Evolutionary conservation across 2,888 invertebrate species (phyloP).

Genomic region (Agonopterix subpropinquella): DNA sequence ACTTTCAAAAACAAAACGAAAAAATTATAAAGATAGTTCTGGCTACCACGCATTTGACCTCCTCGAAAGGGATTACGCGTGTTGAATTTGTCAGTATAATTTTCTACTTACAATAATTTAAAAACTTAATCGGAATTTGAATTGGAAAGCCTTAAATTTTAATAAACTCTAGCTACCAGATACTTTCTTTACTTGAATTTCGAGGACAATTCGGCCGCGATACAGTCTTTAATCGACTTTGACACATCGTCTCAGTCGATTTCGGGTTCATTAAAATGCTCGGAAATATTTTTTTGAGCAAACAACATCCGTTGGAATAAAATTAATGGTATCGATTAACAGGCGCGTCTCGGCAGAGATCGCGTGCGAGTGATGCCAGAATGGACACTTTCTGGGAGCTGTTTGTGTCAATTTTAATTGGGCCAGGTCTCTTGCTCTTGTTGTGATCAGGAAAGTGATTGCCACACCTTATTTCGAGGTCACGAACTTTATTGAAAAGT

Average conservation of each 20-base stretch:
- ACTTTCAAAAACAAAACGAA: too few relatives aligned
- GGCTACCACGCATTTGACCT: too few relatives aligned
- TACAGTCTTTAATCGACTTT: constrained; percentile 5
- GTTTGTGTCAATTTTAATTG: constrained; percentile 72
- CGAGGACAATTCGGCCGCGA: not conserved
- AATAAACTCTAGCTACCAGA: not conserved
- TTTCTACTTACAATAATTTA: too few relatives aligned
- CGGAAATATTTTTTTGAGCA: constrained; percentile 47
- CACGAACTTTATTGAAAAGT: constrained; percentile 38
- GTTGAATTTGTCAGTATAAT: too few relatives aligned
- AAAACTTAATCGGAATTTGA: too few relatives aligned
- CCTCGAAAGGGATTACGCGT: too few relatives aligned
- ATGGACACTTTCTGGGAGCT: constrained; percentile 56
- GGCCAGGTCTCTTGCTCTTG: constrained; percentile 58
- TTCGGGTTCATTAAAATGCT: constrained; percentile 44
- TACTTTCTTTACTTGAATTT: not conserved
- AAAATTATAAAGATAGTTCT: too few relatives aligned
- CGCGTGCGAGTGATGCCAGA: constrained; percentile 64
- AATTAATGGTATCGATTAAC: constrained; percentile 70
- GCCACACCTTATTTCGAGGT: constrained; percentile 55
- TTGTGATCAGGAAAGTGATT: constrained; percentile 56
- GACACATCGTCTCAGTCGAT: constrained; percentile 14
- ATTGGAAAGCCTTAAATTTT: not conserved
- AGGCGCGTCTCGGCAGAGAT: constrained; percentile 48
- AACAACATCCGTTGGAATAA: constrained; percentile 50